Conservation (phyloP, 1,140 invertebrate species). For the Heliconius melpomene region DNA sequence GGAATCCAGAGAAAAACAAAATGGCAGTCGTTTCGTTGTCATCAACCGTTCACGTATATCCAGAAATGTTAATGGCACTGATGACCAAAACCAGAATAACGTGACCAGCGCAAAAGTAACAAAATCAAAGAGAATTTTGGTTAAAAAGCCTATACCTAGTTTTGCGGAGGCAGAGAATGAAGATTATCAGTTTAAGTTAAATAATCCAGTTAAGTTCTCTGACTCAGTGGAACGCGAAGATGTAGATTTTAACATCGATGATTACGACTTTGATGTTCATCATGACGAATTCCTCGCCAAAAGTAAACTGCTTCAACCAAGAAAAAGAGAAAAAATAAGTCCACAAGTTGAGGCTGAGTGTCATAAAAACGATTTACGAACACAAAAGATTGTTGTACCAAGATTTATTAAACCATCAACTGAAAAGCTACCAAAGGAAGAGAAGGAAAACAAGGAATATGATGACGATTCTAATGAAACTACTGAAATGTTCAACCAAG, state of each 20-base stretch:
- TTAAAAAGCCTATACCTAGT: conserved; percentile 67
- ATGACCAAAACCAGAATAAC: neutral
- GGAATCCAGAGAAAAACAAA: neutral
- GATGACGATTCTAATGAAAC: conserved; percentile 49
- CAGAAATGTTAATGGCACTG: neutral
- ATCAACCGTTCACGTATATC: conserved; percentile 8
- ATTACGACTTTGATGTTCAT: conserved; percentile 72
- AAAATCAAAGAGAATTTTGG: conserved; percentile 41
- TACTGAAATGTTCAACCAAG: conserved; percentile 28
- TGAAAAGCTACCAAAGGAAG: conserved; percentile 42
- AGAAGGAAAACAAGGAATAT: conserved; percentile 53
- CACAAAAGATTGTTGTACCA: conserved; percentile 11
- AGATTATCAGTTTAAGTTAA: conserved; percentile 53
- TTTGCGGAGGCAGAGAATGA: conserved; percentile 59
- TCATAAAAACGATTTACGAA: neutral
- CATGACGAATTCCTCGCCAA: conserved; percentile 67
- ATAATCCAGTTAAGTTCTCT: conserved; percentile 36
- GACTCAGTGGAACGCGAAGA: conserved; percentile 69
- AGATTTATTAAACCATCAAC: conserved; percentile 16
- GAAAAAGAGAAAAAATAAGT: conserved; percentile 22
- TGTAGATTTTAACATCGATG: conserved; percentile 69
- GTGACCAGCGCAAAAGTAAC: conserved; percentile 29
- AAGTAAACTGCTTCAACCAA: conserved; percentile 61
- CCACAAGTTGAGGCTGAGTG: neutral
- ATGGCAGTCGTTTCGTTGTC: neutral